Evolutionary conservation across 2,113 vertebrate species (phyloP).

Genomic region (Pandion haliaetus): DNA sequence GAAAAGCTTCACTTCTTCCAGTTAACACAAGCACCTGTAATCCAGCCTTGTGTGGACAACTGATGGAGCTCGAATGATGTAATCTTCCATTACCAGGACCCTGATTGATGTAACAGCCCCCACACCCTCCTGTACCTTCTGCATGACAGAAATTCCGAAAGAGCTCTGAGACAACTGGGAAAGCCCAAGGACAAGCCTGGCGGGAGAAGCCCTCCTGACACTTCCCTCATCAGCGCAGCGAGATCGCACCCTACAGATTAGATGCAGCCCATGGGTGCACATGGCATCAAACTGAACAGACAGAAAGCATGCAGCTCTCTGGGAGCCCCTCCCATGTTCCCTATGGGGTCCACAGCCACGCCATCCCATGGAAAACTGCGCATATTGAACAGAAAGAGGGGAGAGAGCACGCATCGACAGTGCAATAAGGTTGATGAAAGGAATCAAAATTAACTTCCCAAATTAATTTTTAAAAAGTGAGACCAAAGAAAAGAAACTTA

Average conservation of each 20-base stretch:
- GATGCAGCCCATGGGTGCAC: fast-evolving
- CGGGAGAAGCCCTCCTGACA: neutral
- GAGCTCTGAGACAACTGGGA: neutral
- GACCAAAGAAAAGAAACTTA: neutral
- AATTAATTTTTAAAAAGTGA: neutral
- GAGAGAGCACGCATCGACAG: fast-evolving
- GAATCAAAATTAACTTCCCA: neutral
- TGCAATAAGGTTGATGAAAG: neutral
- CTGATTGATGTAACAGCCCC: neutral
- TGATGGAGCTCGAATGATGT: neutral
- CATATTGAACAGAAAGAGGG: neutral
- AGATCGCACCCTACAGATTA: neutral
- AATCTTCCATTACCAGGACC: neutral
- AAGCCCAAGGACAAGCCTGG: neutral
- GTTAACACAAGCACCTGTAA: neutral
- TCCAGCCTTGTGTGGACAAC: neutral
- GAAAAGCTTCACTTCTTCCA: neutral
- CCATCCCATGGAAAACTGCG: neutral
- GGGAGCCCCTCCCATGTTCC: neutral
- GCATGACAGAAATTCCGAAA: neutral
- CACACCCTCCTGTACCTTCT: neutral
- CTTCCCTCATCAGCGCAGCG: fast-evolving
- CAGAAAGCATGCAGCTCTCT: neutral
- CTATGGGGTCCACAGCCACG: fast-evolving
- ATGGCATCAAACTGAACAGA: neutral